Evolutionary conservation across 1,140 invertebrate genomes (phyloP), one percentile per base, ranked within the genome.

Genomic region (Microvelia longipes): DNA sequence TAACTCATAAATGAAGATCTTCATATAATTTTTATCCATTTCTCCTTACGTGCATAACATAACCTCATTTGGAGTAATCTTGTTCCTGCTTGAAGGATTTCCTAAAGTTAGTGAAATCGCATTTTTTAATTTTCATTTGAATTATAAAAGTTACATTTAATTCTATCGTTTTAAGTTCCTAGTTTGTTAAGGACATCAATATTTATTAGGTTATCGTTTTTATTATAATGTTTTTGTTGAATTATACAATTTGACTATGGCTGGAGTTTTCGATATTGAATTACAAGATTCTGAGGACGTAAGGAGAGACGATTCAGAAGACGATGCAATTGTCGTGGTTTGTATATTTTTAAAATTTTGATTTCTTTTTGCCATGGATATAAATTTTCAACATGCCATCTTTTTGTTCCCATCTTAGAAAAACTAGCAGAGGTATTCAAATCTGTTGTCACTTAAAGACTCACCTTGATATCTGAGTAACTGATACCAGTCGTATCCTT

Each of bases 191-290:
- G n/a, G n/a, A n/a, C n/a, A n/a, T n/a, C n/a, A n/a, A n/a, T n/a
- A n/a, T n/a, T n/a, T n/a, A n/a, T n/a, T n/a, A n/a, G n/a, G n/a
- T n/a, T n/a, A n/a, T n/a, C n/a, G n/a, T n/a, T n/a, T n/a, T 50
- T 50, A 11, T 50, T 19, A 50, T 19, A 19, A 50, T 50, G 35
- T 50, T 50, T 50, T 19, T 50, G 5, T 50, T 50, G 35, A 19
- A 11, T 19, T 5, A 50, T 19, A 11, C 5, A 5, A 5, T 50
- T 19, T 35, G 65, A 73, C 69, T 67, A 73, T 72, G 72, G 73
- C 69, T 68, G 71, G 67, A 28, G 85, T 94, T 78, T 95, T 96
- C 81, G 91, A 95, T 82, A 86, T 96, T 78, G 92, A 96, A 81
- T 82, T 94, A 75, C 88, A 89, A 74, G 85, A 87, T 75, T 82